Conservation (phyloP, 1,140 invertebrate species). For the Hylaeus anthracinus region DNA sequence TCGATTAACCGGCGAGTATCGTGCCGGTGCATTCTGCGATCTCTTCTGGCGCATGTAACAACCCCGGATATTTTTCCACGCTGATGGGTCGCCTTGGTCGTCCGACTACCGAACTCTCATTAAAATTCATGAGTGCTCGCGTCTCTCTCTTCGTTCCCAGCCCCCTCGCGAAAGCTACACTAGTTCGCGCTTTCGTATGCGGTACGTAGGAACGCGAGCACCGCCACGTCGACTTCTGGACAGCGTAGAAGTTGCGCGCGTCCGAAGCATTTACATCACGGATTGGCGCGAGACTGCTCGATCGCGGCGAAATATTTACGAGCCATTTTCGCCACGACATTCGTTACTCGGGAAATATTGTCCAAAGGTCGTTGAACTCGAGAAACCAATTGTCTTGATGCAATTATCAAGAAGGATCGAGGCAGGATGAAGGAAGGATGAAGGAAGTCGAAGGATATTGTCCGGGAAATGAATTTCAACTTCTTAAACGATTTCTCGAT, state of each 20-base stretch:
- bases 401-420: too few species aligned
- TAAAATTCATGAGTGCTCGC: constrained; percentile 66
- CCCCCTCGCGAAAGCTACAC: background rate
- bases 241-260: constrained; percentile 29
- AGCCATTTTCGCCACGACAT: background rate
- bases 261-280: constrained; percentile 53
- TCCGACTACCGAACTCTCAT: constrained; percentile 67
- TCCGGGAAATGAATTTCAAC: too few species aligned
- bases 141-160: background rate
- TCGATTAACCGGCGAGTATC: background rate
- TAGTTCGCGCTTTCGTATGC: constrained; percentile 5
- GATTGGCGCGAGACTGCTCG: constrained; percentile 47
- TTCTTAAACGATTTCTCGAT: too few species aligned
- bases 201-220: background rate
- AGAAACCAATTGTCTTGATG: too few species aligned
- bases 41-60: constrained; percentile 5
- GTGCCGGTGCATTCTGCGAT: background rate
- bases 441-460: too few species aligned
- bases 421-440: too few species aligned
- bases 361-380: too few species aligned
- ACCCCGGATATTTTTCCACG: constrained; percentile 62
- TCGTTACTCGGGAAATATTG: too few species aligned
- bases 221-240: background rate
- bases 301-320: constrained; percentile 6
- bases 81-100: constrained; percentile 56